Percentiles rank a stretch among this genome's conserved stretches.
Evolutionary conservation across 2,113 vertebrate genomes (phyloP).

Genomic region (Stictonetta naevosa): DNA sequence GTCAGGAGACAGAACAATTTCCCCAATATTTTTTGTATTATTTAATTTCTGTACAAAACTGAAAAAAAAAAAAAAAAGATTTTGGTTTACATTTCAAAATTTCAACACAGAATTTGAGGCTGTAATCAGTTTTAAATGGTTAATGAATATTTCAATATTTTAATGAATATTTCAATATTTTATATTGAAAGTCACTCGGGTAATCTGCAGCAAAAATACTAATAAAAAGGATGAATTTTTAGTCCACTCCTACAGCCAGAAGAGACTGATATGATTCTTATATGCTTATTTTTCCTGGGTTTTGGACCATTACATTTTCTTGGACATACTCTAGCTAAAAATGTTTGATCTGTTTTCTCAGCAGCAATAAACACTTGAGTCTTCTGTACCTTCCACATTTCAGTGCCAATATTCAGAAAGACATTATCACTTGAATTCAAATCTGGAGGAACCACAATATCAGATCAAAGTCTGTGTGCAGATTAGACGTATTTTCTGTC

Average conservation of each 20-base stretch:
- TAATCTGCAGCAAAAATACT: background rate
- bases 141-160: background rate
- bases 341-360: background rate
- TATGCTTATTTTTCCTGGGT: background rate
- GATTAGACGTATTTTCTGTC: background rate
- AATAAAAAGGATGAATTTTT: background rate
- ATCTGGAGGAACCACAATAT: background rate
- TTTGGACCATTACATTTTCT: background rate
- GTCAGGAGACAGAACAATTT: background rate
- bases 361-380: background rate
- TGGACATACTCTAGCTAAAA: background rate
- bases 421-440: background rate
- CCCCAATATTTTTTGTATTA: background rate
- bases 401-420: background rate
- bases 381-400: background rate
- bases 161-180: background rate
- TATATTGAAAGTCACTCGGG: background rate
- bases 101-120: background rate
- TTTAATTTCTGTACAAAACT: background rate
- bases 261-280: background rate
- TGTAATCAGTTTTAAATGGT: background rate
- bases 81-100: background rate
- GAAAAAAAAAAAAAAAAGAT: too few species aligned
- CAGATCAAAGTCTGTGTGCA: background rate
- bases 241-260: background rate